Conservation (phyloP, 2,113 vertebrate species). For the Lepus europaeus region DNA sequence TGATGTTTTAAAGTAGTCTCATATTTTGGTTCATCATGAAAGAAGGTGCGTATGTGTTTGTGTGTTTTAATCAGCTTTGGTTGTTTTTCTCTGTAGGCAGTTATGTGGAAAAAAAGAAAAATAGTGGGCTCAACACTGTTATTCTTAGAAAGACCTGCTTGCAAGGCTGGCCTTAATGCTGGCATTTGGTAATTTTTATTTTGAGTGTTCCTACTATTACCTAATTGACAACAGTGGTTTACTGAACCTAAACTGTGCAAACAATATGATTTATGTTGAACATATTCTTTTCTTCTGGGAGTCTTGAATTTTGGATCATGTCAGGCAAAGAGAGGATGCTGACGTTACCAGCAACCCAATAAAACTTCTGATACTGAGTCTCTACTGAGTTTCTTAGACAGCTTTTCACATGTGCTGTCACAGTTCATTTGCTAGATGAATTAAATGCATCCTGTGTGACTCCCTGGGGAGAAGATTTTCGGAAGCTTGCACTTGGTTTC, state of each 20-base stretch:
- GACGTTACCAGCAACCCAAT: neutral
- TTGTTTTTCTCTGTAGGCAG: conserved; percentile 45
- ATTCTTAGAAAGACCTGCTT: conserved; percentile 49
- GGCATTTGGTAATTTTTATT: conserved; percentile 40
- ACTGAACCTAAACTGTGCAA: neutral
- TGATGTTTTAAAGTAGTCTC: too few species aligned
- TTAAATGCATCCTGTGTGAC: neutral
- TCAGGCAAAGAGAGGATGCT: neutral
- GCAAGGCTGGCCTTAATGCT: neutral
- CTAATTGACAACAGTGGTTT: conserved; percentile 8
- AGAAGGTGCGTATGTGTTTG: neutral
- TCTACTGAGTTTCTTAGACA: conserved; percentile 25
- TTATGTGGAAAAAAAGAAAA: conserved; percentile 38
- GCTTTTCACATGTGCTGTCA: conserved; percentile 29
- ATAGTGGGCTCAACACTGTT: neutral
- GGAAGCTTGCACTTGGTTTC: conserved; percentile 24
- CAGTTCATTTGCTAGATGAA: neutral
- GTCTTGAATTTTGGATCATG: conserved; percentile 34
- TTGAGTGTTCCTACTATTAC: neutral
- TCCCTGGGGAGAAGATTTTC: neutral
- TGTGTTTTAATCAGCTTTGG: conserved; percentile 5
- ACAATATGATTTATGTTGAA: conserved; percentile 9
- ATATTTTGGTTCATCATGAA: too few species aligned
- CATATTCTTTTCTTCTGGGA: conserved; percentile 27
- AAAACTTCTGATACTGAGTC: conserved; percentile 30